These are phyloP conservation scores for Mythimna lalbum DNA, from an alignment of 2,888 invertebrate genomes.

Conservation along the genomic window DNA sequence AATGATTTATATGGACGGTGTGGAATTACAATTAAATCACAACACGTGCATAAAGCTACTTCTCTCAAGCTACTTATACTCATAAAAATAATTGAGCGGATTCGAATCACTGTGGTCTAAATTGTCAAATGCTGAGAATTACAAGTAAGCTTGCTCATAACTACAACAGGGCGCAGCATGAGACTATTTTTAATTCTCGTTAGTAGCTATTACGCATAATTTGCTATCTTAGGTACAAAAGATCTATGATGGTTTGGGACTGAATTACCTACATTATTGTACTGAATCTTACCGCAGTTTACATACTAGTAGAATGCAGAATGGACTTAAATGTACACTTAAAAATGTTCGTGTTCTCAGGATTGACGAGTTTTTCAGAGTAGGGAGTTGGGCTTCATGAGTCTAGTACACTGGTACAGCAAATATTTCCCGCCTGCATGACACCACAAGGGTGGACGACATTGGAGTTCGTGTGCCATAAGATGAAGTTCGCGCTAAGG, in stretches of 20 bases:
- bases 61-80: background rate
- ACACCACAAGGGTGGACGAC: too few relatives aligned
- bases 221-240: constrained; percentile 1
- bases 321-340: background rate
- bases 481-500: too few relatives aligned
- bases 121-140: constrained; percentile 4
- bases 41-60: constrained; percentile 16
- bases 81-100: constrained; percentile 12
- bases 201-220: constrained; percentile 8
- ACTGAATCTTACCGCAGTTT: background rate
- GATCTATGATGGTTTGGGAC: background rate
- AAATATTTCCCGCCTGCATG: background rate
- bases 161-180: constrained; percentile 19
- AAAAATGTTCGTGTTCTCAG: background rate
- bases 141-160: constrained; percentile 1
- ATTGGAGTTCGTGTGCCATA: too few relatives aligned
- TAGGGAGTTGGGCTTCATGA: constrained; percentile 7
- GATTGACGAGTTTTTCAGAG: background rate
- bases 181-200: background rate
- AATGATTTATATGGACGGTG: constrained; percentile 27
- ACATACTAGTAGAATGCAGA: background rate
- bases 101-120: constrained; percentile 16
- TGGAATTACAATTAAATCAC: constrained; percentile 21
- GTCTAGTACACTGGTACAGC: background rate
- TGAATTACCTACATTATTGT: background rate